Evolutionary conservation across 1,140 invertebrate genomes (phyloP), one percentile per base, ranked within the genome.

Genomic region (Sitodiplosis mosellana): DNA sequence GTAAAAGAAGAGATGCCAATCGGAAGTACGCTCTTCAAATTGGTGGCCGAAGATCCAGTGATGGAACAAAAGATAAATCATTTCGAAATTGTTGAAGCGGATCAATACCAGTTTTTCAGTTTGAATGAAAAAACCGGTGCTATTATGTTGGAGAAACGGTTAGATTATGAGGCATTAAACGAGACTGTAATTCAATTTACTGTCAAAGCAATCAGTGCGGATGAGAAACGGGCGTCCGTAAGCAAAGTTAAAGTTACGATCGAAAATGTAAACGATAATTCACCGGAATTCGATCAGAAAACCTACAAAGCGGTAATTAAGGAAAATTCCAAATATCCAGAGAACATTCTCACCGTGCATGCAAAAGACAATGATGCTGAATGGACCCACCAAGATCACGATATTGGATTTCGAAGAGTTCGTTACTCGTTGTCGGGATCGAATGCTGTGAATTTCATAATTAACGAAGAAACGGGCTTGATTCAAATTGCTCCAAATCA

Each of bases 251-350:
- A 76, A 50, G 70, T 87, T 3, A 72, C 77, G 7, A 71, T 87
- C 12, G 73, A 78, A 51, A 86, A 88, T 58, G 71, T 82, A 0
- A 89, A 88, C 56, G 84, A 89, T 56, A 86, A 89, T 58, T 71
- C 72, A 53, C 85, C 86, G 1, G 65, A 70, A 42, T 88, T 88
- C 59, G 71, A 72, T 45, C 72, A 79, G 53, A 69, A 68, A 68
- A 60, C 74, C 5, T 85, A 85, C 55, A 77, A 77, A 56, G 74
- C 79, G 7, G 75, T 75, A 22, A 70, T 45, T 12, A 53, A 75
- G 1, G 84, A 87, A 64, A 81, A 81, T 10, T 72, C 74, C 1
- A 71, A 73, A 37, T 69, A 81, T 48, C 75, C 77, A 0, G 79
- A 81, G 54, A 65, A 73, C 2, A 69, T 89, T 27, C 53, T 84